Conservation (phyloP, 2,113 vertebrate species). For the Rhadina sibilatrix region DNA sequence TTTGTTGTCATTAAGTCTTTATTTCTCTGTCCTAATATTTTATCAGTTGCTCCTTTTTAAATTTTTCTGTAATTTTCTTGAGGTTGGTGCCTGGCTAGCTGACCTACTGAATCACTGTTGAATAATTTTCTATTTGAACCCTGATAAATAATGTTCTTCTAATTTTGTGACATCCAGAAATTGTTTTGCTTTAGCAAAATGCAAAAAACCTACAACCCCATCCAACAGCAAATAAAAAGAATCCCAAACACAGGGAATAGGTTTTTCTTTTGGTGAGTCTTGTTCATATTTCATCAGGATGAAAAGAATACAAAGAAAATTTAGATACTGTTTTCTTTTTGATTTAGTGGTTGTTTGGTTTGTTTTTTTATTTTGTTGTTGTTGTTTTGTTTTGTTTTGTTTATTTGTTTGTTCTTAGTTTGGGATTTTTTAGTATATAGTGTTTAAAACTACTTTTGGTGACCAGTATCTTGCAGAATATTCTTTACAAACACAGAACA, state of each 20-base stretch:
- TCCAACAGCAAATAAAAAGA: neutral
- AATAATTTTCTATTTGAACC: neutral
- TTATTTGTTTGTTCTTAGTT: neutral
- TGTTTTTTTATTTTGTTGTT: no score
- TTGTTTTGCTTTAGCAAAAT: neutral
- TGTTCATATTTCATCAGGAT: neutral
- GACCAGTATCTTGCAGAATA: neutral
- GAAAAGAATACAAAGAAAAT: neutral
- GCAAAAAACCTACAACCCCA: rapidly evolving
- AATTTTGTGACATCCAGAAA: neutral
- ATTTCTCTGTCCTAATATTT: neutral
- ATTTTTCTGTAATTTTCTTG: neutral
- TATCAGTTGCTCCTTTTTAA: neutral
- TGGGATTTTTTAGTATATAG: neutral
- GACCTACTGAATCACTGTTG: neutral
- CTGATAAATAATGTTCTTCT: neutral
- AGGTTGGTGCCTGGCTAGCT: neutral
- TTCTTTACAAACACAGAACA: neutral
- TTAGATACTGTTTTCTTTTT: neutral
- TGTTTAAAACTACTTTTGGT: neutral
- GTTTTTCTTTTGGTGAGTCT: neutral
- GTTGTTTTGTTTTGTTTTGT: neutral
- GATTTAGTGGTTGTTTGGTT: neutral
- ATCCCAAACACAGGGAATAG: neutral
- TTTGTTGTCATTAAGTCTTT: neutral